Conservation (phyloP, 2,113 vertebrate species). For the Perca flavescens region DNA sequence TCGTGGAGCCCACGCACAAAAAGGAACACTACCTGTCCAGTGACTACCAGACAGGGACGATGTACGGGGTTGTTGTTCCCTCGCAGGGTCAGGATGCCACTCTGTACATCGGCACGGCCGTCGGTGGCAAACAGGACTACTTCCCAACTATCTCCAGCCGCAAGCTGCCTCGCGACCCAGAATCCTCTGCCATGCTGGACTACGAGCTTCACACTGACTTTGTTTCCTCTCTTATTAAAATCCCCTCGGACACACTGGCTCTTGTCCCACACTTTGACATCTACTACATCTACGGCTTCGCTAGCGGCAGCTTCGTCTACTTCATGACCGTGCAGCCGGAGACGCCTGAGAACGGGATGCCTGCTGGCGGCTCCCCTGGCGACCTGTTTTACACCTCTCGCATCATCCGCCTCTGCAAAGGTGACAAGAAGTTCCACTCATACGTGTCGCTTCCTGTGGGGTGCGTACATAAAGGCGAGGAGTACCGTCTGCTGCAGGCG, state of each 20-base stretch:
- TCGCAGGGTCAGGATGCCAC: conserved; percentile 91
- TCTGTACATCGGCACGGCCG: conserved; percentile 93
- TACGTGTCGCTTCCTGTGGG: conserved; percentile 96
- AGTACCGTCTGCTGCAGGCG: conserved; percentile 95
- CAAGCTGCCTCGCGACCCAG: conserved; percentile 93
- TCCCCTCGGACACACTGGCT: conserved; percentile 95
- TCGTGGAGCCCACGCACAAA: conserved; percentile 95
- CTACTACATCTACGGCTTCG: conserved; percentile 95
- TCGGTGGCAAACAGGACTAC: conserved; percentile 97
- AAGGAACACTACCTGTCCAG: conserved; percentile 98
- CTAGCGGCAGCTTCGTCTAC: conserved; percentile 93
- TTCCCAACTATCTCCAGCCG: conserved; percentile 96
- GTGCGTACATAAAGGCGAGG: conserved; percentile 88
- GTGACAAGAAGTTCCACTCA: conserved; percentile 97
- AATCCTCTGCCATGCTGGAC: conserved; percentile 95
- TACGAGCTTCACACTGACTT: conserved; percentile 98
- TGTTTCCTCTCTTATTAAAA: conserved; percentile 97
- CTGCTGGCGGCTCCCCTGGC: conserved; percentile 84
- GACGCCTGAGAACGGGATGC: conserved; percentile 88
- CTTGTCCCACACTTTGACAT: conserved; percentile 95
- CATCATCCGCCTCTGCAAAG: conserved; percentile 95
- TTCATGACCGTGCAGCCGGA: conserved; percentile 96
- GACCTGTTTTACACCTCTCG: conserved; percentile 96
- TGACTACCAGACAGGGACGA: conserved; percentile 92
- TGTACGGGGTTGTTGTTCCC: conserved; percentile 95